Evolutionary conservation across 2,797 vertebrate genomes (phyloP), one percentile per base, ranked within the genome.

Genomic region (Chiloscyllium punctatum): DNA sequence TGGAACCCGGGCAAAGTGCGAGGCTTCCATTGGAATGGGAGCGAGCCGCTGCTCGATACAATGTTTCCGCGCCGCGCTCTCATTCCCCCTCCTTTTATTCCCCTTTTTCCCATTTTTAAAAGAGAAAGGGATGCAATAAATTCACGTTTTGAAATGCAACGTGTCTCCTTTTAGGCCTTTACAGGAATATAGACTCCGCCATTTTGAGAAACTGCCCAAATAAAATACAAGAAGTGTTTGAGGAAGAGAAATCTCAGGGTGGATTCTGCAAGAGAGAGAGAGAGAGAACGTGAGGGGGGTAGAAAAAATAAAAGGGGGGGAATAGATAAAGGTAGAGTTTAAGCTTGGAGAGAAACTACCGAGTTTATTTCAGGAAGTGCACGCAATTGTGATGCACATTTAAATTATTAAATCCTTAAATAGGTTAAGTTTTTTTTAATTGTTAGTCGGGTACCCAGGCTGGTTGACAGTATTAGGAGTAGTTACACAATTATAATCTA

Each of bases 121-220:
- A 96, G 96, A 96, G 96, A 96, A 96, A 96, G 96, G 96, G 96
- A 96, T 96, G 96, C 74, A 30, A 95, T n/a, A 96, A 95, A 96
- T 96, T 96, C 96, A 96, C 96, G 96, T 95, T 96, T 95, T 62
- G 11, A 96, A 96, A 96, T 96, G 95, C 95, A 96, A 95, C 96
- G 96, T 95, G 95, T 97, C 96, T 96, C 90, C 66, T 92, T 92
- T 96, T 96, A 96, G 97, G 97, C 96, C 97, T 96, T 97, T 97
- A 97, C 97, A 97, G 97, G 97, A 97, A 97, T 97, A 98, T 98
- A 97, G 97, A 97, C 98, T 98, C 98, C 98, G 98, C 98, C 98
- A 98, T 98, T 98, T 98, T 98, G 98, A 97, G 97, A 98, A 98
- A 98, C 97, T 96, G 96, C 96, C 96, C 96, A 97, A 92, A 92